phyloP scores from a whole-genome alignment of 2,888 invertebrate species.

The Siphlonurus alternatus region DNA sequence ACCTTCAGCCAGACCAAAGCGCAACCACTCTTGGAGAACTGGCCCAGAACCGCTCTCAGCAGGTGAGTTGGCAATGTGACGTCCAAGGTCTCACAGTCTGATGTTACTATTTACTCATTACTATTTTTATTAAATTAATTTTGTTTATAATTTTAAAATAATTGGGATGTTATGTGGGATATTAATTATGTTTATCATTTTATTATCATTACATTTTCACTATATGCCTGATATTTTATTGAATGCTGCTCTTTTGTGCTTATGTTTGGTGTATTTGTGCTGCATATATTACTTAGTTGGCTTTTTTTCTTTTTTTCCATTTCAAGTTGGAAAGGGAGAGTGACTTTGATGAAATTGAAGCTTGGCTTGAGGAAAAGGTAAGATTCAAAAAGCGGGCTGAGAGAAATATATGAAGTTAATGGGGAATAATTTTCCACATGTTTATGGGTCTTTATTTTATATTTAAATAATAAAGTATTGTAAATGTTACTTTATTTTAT shows the following conservation, averaged over 20 bases:
- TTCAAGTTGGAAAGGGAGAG: constrained; percentile 38
- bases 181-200: background rate
- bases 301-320: constrained; percentile 21
- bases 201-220: constrained; percentile 9
- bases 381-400: constrained; percentile 33
- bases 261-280: constrained; percentile 17
- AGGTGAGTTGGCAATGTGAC: constrained; percentile 14
- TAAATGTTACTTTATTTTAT: too few relatives aligned
- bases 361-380: constrained; percentile 79
- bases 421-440: too few relatives aligned
- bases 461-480: too few relatives aligned
- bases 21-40: constrained; percentile 29
- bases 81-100: background rate
- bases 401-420: too few relatives aligned
- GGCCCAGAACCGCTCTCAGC: constrained; percentile 27
- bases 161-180: background rate
- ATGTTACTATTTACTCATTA: too few relatives aligned
- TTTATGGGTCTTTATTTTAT: too few relatives aligned
- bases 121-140: background rate
- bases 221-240: constrained; percentile 9
- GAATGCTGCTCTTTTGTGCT: constrained; percentile 12
- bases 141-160: background rate
- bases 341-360: constrained; percentile 89
- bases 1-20: constrained; percentile 37
- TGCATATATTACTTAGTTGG: constrained; percentile 16